Conservation (phyloP, 2,888 invertebrate species). For the Microchrysa polita region DNA sequence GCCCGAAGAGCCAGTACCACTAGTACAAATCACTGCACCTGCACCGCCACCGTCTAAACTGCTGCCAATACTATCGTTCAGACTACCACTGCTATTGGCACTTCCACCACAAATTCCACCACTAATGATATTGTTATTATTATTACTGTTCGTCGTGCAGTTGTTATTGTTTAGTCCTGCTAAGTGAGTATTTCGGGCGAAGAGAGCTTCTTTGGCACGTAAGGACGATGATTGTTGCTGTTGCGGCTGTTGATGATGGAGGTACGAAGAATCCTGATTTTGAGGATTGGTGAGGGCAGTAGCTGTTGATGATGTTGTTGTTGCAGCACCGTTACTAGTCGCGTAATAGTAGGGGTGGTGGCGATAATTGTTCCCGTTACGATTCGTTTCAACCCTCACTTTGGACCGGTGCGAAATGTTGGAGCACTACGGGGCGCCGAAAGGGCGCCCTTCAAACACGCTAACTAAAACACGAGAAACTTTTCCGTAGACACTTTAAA, state of each 20-base stretch:
- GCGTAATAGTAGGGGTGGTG: constrained; percentile 32
- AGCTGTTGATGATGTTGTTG: no score
- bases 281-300: no score
- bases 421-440: constrained; percentile 27
- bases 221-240: not conserved
- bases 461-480: not conserved
- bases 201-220: constrained; percentile 1
- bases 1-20: not conserved
- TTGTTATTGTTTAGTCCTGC: constrained; percentile 5
- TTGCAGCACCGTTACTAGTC: not conserved
- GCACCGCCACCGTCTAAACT: not conserved
- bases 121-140: constrained; percentile 39
- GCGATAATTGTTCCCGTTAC: constrained; percentile 25
- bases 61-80: constrained; percentile 8
- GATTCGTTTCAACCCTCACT: constrained; percentile 37
- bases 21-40: no score
- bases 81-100: constrained; percentile 12
- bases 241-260: not conserved
- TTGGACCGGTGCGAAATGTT: constrained; percentile 19
- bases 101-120: not conserved
- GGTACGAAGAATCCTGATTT: no score
- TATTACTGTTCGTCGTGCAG: constrained; percentile 18
- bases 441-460: constrained; percentile 36
- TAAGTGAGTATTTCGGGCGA: not conserved
- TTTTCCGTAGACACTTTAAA: not conserved